These are phyloP conservation scores for Geodia barretti DNA, from an alignment of 37 sponge, comb jelly and placozoan genomes.

Conservation along the genomic window DNA sequence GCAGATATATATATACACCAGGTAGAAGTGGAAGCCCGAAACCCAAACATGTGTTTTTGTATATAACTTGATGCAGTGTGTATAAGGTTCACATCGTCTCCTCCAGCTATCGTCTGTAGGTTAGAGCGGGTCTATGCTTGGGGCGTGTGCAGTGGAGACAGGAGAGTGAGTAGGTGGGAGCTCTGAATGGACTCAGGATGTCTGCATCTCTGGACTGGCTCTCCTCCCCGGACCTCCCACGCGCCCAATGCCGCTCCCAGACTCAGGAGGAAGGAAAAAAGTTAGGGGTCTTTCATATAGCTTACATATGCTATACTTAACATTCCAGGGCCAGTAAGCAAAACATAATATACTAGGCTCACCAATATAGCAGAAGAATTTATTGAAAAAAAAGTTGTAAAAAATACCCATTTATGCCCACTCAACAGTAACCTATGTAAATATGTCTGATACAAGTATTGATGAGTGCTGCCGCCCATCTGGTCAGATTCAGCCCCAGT, in stretches of 20 bases:
- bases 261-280: conserved; percentile 39
- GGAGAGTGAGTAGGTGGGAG: conserved; percentile 91
- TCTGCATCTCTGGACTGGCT: conserved; percentile 86
- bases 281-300: neutral
- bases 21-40: no score
- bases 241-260: conserved; percentile 53
- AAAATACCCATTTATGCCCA: neutral
- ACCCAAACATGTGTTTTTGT: no score
- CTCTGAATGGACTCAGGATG: conserved; percentile 57
- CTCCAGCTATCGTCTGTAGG: conserved; percentile 45
- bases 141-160: conserved; percentile 87
- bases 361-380: no score
- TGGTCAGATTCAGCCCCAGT: conserved; percentile 74
- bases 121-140: conserved; percentile 29
- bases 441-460: conserved; percentile 32
- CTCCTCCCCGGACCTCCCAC: conserved; percentile 72
- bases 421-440: neutral
- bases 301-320: no score
- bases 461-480: conserved; percentile 66
- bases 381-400: no score
- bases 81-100: no score
- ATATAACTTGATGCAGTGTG: no score
- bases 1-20: no score
- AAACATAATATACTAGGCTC: no score
- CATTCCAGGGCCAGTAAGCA: no score